phyloP scores from a whole-genome alignment of 2,888 invertebrate genomes.

The Drosophila algonquin region DNA sequence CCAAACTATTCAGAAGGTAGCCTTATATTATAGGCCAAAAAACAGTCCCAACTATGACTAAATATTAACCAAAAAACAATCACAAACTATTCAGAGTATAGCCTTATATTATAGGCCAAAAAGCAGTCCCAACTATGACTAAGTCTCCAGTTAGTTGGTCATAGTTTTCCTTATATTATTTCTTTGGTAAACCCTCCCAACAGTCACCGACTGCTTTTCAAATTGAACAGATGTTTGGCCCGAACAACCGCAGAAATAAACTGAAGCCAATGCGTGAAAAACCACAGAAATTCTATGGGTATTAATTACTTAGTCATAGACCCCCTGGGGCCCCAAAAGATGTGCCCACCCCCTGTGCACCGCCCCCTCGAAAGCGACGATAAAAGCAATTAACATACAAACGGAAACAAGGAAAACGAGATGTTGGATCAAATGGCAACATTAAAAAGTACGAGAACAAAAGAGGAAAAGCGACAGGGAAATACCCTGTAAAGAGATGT shows the following conservation, averaged over 20 bases:
- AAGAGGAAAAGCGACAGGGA: conserved; percentile 10
- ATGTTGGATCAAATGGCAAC: conserved; percentile 54
- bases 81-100: conserved; percentile 20
- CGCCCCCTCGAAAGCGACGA: conserved; percentile 18
- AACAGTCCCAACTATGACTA: conserved; percentile 12
- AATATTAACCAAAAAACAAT: conserved; percentile 6
- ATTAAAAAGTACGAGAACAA: conserved; percentile 30
- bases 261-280: conserved; percentile 15
- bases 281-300: conserved; percentile 29
- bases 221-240: conserved; percentile 49
- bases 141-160: conserved; percentile 6
- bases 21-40: not conserved
- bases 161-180: not conserved
- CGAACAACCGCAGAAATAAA: conserved; percentile 27
- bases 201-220: conserved; percentile 24
- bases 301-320: conserved; percentile 61
- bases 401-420: conserved; percentile 47
- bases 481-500: conserved; percentile 8
- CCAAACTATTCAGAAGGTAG: conserved; percentile 16
- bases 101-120: not conserved
- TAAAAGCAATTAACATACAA: conserved; percentile 57
- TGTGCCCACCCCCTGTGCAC: conserved; percentile 4
- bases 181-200: no score
- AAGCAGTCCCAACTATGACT: conserved; percentile 11
- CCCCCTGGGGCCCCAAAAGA: conserved; percentile 29